A percentile compares a stretch with the other conserved stretches of the same genome.
Conservation (phyloP, 2,113 vertebrate species). For the Carlito syrichta region DNA sequence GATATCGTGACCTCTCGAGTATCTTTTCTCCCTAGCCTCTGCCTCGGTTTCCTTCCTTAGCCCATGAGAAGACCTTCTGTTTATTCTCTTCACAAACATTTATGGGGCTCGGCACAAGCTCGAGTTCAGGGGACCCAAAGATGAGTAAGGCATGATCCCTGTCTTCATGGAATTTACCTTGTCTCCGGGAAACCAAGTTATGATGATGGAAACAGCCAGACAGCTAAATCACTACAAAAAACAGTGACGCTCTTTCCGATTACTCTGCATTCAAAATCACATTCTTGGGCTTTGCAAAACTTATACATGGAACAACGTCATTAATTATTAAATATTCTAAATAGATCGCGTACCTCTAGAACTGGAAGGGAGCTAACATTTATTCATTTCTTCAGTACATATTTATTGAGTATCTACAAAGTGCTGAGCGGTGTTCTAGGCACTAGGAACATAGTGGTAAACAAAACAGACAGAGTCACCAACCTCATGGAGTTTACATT, state of each 20-base stretch:
- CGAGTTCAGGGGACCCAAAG: background rate
- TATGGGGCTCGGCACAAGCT: background rate
- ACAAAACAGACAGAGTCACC: background rate
- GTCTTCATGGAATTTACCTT: background rate
- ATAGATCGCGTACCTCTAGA: background rate
- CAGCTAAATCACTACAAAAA: background rate
- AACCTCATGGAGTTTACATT: background rate
- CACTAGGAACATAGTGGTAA: background rate
- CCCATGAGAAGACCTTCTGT: background rate
- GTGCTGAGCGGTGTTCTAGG: background rate
- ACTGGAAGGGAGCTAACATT: background rate
- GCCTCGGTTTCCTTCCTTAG: background rate
- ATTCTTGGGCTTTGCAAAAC: background rate
- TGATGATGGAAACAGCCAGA: background rate
- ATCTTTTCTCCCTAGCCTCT: background rate
- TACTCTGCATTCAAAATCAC: background rate
- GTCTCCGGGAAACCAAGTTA: background rate
- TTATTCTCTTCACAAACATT: background rate
- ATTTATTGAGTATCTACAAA: background rate
- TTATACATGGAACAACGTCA: background rate
- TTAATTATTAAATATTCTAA: conserved; percentile 47
- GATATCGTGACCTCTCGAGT: background rate
- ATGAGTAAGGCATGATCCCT: background rate
- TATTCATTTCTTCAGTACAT: conserved; percentile 20
- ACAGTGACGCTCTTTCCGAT: background rate